A percentile compares a stretch with the other conserved stretches of the same genome.
Evolutionary conservation across 2,113 vertebrate genomes (phyloP).

Genomic region (Ammodytes dubius): DNA sequence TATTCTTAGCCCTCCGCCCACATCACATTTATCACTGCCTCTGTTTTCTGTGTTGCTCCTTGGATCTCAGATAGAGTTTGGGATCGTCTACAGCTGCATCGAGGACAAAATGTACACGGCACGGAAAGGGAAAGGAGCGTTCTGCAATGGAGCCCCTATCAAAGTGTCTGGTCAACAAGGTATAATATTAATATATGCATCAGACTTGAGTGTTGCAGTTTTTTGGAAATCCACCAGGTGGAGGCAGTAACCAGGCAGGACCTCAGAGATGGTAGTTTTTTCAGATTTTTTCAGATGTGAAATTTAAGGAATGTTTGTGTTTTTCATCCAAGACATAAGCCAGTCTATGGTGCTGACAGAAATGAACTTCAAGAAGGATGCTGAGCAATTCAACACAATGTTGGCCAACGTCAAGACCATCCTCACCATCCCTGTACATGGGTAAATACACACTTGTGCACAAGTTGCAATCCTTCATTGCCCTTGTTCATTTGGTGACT

Average conservation of each 20-base stretch:
- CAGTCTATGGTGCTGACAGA: conserved; percentile 93
- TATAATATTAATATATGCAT: conserved; percentile 35
- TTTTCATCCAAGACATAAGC: conserved; percentile 86
- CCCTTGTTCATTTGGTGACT: no score
- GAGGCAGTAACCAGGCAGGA: conserved; percentile 13
- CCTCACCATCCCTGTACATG: conserved; percentile 92
- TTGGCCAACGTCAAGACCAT: conserved; percentile 91
- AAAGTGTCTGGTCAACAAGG: conserved; percentile 92
- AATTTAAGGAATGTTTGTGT: not conserved
- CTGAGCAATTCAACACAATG: conserved; percentile 86
- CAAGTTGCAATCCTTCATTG: not conserved
- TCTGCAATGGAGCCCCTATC: conserved; percentile 92
- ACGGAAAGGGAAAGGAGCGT: conserved; percentile 91
- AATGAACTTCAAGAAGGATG: conserved; percentile 88
- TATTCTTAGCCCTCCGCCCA: conserved; percentile 38
- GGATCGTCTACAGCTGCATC: conserved; percentile 94
- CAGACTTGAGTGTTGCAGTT: conserved; percentile 24
- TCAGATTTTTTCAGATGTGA: no score
- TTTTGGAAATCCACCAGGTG: conserved; percentile 51
- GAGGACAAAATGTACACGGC: conserved; percentile 97
- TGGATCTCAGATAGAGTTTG: conserved; percentile 90
- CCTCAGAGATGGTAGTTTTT: no score
- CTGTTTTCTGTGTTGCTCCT: conserved; percentile 27
- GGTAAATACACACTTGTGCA: conserved; percentile 81
- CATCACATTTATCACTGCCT: conserved; percentile 4